A percentile compares a stretch with the other conserved stretches of the same genome.
Evolutionary conservation across 2,888 invertebrate genomes (phyloP).

Genomic region (Smittia sp.): DNA sequence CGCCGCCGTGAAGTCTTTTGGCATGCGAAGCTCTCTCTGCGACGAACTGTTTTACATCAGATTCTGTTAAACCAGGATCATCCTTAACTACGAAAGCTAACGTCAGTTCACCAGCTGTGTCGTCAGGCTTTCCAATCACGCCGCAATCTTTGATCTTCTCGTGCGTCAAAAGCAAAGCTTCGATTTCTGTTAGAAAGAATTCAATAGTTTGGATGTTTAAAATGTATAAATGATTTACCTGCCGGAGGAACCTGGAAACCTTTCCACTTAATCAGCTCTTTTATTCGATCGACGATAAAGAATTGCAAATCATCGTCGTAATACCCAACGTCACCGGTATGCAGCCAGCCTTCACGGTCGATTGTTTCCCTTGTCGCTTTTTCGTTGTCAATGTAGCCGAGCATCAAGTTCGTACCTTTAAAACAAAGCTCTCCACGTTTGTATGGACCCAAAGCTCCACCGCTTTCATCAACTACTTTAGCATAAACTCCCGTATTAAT

Average conservation of each 20-base stretch:
- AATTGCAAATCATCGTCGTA: slow-evolving; percentile 74
- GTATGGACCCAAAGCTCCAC: slow-evolving; percentile 61
- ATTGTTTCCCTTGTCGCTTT: slow-evolving; percentile 64
- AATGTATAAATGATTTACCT: no score
- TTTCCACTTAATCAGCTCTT: slow-evolving; percentile 89
- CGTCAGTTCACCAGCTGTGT: slow-evolving; percentile 71
- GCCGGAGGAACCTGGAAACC: slow-evolving; percentile 84
- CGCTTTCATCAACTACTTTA: slow-evolving; percentile 65
- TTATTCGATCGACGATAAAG: slow-evolving; percentile 79
- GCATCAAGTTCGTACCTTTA: slow-evolving; percentile 76
- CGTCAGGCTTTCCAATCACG: slow-evolving; percentile 75
- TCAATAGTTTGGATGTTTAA: not conserved
- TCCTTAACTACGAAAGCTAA: slow-evolving; percentile 71
- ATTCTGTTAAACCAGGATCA: slow-evolving; percentile 55
- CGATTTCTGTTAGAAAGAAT: slow-evolving; percentile 60
- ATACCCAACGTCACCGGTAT: slow-evolving; percentile 80
- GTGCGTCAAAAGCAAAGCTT: slow-evolving; percentile 71
- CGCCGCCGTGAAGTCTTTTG: slow-evolving; percentile 72
- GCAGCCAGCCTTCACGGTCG: slow-evolving; percentile 72
- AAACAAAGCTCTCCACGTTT: slow-evolving; percentile 81
- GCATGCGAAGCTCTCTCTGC: slow-evolving; percentile 63
- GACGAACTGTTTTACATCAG: slow-evolving; percentile 60
- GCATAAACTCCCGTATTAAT: slow-evolving; percentile 65
- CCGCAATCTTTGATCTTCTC: slow-evolving; percentile 72
- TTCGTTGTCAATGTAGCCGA: slow-evolving; percentile 74